These are phyloP conservation scores for Arnoldichthys spilopterus DNA, from an alignment of 2,797 vertebrate species.

Conservation along the genomic window DNA sequence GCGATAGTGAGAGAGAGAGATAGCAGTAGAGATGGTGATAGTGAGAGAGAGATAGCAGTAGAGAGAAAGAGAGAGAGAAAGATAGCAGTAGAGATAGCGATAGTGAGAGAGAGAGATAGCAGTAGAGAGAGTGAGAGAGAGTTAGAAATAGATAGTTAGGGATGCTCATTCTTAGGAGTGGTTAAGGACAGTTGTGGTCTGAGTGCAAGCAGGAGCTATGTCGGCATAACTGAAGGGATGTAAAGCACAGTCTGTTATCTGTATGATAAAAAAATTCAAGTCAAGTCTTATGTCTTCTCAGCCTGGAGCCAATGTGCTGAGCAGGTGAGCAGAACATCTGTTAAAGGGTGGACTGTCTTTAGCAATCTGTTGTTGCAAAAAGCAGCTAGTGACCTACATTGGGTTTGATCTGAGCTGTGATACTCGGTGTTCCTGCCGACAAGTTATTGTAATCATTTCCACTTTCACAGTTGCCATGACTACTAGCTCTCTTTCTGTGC, in stretches of 20 bases:
- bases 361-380: neutral
- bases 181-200: too few species aligned
- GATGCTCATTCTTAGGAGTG: too few species aligned
- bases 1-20: too few species aligned
- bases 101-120: too few species aligned
- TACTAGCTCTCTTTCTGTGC: conserved; percentile 1
- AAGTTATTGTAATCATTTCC: conserved; percentile 2
- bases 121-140: too few species aligned
- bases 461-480: conserved; percentile 39
- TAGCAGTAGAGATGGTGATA: too few species aligned
- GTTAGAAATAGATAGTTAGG: too few species aligned
- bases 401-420: neutral
- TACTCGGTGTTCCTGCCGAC: neutral
- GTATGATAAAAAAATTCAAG: neutral
- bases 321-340: neutral
- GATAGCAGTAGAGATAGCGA: too few species aligned
- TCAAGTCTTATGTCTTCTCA: neutral
- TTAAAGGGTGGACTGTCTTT: neutral
- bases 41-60: too few species aligned
- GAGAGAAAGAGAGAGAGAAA: too few species aligned
- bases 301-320: neutral
- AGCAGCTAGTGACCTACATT: neutral
- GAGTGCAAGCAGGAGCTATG: too few species aligned
- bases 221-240: too few species aligned
- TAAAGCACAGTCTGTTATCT: neutral